Evolutionary conservation across 1,140 invertebrate species (phyloP).

Genomic region (Caenorhabditis latens): DNA sequence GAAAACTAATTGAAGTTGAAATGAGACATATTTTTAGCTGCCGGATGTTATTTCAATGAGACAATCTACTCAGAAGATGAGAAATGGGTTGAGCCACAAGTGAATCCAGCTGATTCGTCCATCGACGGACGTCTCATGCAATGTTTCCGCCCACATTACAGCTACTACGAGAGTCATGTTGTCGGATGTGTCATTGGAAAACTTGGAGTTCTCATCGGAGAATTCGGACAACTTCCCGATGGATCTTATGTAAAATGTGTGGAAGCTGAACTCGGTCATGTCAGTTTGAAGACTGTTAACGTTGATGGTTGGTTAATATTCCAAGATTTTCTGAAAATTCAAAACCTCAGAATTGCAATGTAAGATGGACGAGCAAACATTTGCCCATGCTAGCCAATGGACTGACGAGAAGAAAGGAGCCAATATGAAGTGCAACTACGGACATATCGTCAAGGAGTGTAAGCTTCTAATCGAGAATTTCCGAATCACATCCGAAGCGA

Average conservation of each 20-base stretch:
- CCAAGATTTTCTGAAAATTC: not conserved
- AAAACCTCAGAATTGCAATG: constrained; percentile 57
- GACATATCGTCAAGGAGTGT: constrained; percentile 55
- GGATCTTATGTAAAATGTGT: constrained; percentile 57
- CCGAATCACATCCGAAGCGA: not conserved
- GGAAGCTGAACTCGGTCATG: constrained; percentile 49
- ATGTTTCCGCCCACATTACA: constrained; percentile 63
- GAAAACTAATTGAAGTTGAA: no score
- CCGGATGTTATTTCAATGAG: constrained; percentile 63
- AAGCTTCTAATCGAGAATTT: not conserved
- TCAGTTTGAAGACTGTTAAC: constrained; percentile 28
- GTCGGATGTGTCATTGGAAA: constrained; percentile 62
- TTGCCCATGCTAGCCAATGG: constrained; percentile 49
- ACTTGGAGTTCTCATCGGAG: constrained; percentile 55
- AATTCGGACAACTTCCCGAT: constrained; percentile 55
- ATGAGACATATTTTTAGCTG: not conserved
- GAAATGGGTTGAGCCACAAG: constrained; percentile 58
- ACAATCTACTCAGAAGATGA: constrained; percentile 60
- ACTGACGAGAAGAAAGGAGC: constrained; percentile 44
- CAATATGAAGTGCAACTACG: constrained; percentile 43
- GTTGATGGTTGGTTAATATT: constrained; percentile 39
- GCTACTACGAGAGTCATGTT: constrained; percentile 60
- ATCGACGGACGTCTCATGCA: constrained; percentile 62
- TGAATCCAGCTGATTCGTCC: constrained; percentile 35
- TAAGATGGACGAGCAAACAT: constrained; percentile 50